Evolutionary conservation across 2,888 invertebrate genomes (phyloP).

Genomic region (Brassicogethes aeneus): DNA sequence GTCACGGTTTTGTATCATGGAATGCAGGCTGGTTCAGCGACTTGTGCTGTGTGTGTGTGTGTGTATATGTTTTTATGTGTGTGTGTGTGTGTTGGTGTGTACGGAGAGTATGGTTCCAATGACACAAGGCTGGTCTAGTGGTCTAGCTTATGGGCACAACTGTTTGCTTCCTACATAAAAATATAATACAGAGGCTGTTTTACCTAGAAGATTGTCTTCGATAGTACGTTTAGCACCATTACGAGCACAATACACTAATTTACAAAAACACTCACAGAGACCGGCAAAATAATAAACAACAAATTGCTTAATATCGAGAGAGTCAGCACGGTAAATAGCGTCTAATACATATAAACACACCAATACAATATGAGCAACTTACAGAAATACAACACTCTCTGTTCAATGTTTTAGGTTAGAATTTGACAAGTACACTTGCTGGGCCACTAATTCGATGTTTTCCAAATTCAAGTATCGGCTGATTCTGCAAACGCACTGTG

Average conservation of each 20-base stretch:
- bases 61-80: no score
- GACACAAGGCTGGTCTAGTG: slow-evolving; percentile 10
- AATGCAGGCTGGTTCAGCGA: slow-evolving; percentile 16
- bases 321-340: neutral
- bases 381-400: neutral
- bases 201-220: slow-evolving; percentile 22
- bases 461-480: neutral
- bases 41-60: no score
- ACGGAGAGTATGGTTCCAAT: no score
- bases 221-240: slow-evolving; percentile 18
- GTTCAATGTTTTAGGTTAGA: neutral
- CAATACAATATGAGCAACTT: neutral
- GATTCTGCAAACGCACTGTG: no score
- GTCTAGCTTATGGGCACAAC: slow-evolving; percentile 4
- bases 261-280: slow-evolving; percentile 13
- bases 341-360: neutral
- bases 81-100: no score
- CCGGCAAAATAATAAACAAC: neutral
- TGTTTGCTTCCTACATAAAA: slow-evolving; percentile 5
- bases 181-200: slow-evolving; percentile 9
- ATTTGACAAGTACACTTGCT: neutral
- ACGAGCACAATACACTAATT: slow-evolving; percentile 17
- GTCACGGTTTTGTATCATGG: slow-evolving; percentile 11
- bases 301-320: neutral
- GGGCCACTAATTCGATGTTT: neutral